phyloP scores from a whole-genome alignment of 2,888 invertebrate genomes.

The Schizotus pectinicornis region DNA sequence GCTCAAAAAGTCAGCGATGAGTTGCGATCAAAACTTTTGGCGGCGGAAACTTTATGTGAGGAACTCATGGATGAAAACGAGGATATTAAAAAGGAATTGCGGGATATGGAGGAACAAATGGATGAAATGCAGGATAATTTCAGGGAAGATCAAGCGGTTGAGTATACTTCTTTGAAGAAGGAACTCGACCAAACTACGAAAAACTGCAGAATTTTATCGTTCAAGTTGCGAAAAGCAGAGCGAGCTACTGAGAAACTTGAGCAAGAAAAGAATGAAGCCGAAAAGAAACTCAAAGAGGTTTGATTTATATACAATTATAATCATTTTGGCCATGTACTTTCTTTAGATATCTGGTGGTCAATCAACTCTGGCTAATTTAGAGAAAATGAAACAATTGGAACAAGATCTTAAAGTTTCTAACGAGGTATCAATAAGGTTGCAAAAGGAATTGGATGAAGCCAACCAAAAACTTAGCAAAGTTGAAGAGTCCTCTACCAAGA shows the following conservation, averaged over 20 bases:
- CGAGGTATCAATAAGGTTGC: constrained; percentile 72
- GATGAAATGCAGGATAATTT: constrained; percentile 99
- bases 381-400: constrained; percentile 80
- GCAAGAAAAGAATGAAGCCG: constrained; percentile 78
- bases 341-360: constrained; percentile 62
- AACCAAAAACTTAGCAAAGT: constrained; percentile 64
- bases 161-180: constrained; percentile 91
- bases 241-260: constrained; percentile 86
- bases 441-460: constrained; percentile 73
- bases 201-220: constrained; percentile 96
- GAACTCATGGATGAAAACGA: constrained; percentile 96
- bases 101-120: constrained; percentile 95
- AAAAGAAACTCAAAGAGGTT: constrained; percentile 70
- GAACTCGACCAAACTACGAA: constrained; percentile 97
- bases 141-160: constrained; percentile 96
- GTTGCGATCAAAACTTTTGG: constrained; percentile 80
- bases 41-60: constrained; percentile 91
- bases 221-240: constrained; percentile 96
- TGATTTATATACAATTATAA: constrained; percentile 17
- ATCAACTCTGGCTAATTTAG: constrained; percentile 67
- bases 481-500: constrained; percentile 56
- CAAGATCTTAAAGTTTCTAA: constrained; percentile 83
- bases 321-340: constrained; percentile 4
- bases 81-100: constrained; percentile 89
- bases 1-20: constrained; percentile 72